phyloP scores from a whole-genome alignment of 2,888 invertebrate genomes.

The Tetramorium bicarinatum region DNA sequence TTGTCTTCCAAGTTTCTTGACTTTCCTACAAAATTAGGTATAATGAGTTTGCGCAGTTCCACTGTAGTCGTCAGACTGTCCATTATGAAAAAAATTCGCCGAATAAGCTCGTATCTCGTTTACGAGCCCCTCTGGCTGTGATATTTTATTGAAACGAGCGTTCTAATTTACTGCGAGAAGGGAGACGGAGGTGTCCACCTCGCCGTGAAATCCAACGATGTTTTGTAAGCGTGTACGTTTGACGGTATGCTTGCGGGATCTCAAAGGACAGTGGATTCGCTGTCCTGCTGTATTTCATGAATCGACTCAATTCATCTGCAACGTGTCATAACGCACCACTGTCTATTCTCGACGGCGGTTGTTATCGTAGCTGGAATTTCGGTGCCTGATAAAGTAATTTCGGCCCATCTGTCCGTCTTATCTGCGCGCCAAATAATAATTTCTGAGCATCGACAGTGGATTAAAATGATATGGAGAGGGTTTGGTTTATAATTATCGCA shows the following conservation, averaged over 20 bases:
- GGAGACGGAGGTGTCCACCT: neutral
- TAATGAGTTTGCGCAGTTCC: neutral
- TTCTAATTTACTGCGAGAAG: neutral
- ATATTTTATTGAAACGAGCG: conserved; percentile 38
- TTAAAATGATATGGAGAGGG: neutral
- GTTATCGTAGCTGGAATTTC: conserved; percentile 8
- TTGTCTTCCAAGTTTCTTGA: conserved; percentile 4
- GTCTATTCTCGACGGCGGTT: neutral
- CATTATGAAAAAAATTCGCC: neutral
- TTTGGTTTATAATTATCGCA: neutral
- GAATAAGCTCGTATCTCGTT: conserved; percentile 22
- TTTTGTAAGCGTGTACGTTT: neutral
- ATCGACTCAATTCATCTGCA: conserved; percentile 8
- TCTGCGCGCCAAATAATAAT: neutral
- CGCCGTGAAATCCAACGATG: neutral
- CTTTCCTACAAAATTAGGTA: conserved; percentile 17
- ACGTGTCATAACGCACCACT: conserved; percentile 17
- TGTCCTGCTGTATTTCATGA: conserved; percentile 1
- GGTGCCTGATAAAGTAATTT: conserved; percentile 2
- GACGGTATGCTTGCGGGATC: neutral
- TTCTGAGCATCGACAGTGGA: neutral
- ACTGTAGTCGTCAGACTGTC: neutral
- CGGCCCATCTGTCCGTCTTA: neutral
- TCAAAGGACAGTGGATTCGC: conserved; percentile 8
- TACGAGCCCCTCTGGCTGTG: neutral